These are phyloP conservation scores for Cynaeus angustus DNA, from an alignment of 2,888 invertebrate species.

Conservation along the genomic window DNA sequence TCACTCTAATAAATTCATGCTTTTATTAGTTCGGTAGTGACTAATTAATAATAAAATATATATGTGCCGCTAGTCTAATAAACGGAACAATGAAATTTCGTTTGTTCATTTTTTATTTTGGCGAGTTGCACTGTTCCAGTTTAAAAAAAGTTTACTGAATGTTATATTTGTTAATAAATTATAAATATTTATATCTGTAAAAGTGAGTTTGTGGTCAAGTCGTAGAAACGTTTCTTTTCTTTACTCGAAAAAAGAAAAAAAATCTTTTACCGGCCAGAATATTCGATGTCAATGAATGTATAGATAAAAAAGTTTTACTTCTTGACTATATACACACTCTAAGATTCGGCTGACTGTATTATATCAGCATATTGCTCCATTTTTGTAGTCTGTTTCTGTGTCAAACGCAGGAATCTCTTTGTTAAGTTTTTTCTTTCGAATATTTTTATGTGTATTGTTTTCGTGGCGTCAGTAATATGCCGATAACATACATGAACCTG, in stretches of 20 bases:
- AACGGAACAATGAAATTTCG: constrained; percentile 53
- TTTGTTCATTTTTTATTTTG: constrained; percentile 44
- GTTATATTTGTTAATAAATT: constrained; percentile 71
- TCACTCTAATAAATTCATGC: constrained; percentile 64
- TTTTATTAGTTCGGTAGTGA: constrained; percentile 69
- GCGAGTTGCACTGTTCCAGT: constrained; percentile 59
- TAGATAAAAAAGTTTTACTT: constrained; percentile 58
- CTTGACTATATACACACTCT: constrained; percentile 59
- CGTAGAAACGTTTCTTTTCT: constrained; percentile 55
- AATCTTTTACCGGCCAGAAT: constrained; percentile 53
- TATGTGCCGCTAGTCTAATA: constrained; percentile 67
- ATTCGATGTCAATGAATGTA: constrained; percentile 58
- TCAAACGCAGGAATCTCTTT: constrained; percentile 33
- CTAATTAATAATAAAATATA: constrained; percentile 66
- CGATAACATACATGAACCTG: constrained; percentile 60
- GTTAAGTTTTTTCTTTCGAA: constrained; percentile 9
- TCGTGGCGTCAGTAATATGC: constrained; percentile 57
- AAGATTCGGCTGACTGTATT: constrained; percentile 61
- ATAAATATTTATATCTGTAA: constrained; percentile 69
- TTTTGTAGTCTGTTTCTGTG: constrained; percentile 21
- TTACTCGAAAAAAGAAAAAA: constrained; percentile 47
- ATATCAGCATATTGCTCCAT: constrained; percentile 63
- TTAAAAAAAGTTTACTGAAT: constrained; percentile 67
- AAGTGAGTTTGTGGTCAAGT: constrained; percentile 61
- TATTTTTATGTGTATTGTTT: constrained; percentile 36